Base-by-base conservation (phyloP, 2,113 vertebrate species). In the Chaenocephalus aceratus region DNA sequence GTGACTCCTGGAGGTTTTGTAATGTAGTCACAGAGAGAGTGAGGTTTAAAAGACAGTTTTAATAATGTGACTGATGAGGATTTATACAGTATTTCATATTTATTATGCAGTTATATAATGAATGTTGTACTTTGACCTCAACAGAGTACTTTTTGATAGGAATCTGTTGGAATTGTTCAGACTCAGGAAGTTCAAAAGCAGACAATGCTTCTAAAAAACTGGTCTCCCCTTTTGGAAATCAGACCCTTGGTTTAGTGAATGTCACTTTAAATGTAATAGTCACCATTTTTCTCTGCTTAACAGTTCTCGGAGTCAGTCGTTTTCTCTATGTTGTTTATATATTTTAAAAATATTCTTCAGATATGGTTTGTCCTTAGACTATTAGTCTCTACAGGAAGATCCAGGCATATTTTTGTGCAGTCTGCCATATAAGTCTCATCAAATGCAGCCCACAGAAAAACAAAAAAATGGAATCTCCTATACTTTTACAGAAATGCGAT, bases 1-100 rank as follows among this genome's bases (percentile, higher is more conserved):
- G 34, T 67, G 73, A 69, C 52, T 60, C 48, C 56, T 71, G 18
- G 54, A 52, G 41, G 57, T 65, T 69, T 83, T 26, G 69, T 44
- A 69, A 3, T 66, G 13, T 59, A 44, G 56, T 30, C 56, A 34
- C 21, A 21, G 48, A 26, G 26, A 82, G 15, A 2, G 15, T 23
- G 44, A 26, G 59, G 16, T 18, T 46, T 59, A 21, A 26, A 30
- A 30, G 26, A 30, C 26, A 30, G 26, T 30, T 30, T 30, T 30
- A 30, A 30, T 30, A 30, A 30, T 30, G 26, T 30, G 26, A 30
- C 26, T 30, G 26, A 30, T 30, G 26, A 30, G 3, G 26, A 26
- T 26, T 2, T 26, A 26, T 26, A 26, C 26, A 26, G 26, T 26
- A 26, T 26, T 26, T 26, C 26, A 26, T 30, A 30, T 30, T 30